Conservation (phyloP, 2,797 vertebrate species). For the Smutsia gigantea region DNA sequence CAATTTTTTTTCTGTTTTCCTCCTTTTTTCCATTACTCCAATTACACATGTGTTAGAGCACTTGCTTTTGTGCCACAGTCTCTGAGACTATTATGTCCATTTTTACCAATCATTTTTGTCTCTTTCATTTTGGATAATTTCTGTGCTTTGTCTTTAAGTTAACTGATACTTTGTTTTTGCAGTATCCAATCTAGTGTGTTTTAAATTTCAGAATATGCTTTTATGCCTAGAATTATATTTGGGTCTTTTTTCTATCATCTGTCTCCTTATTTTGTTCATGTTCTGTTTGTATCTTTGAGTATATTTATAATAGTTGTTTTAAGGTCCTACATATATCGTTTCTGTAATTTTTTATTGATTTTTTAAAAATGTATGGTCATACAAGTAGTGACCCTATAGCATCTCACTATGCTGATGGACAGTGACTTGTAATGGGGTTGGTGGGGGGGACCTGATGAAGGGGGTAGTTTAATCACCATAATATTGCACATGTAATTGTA, state of each 20-base stretch:
- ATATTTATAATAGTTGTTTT: not conserved
- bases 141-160: not conserved
- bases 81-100: not conserved
- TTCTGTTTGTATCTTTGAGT: not conserved
- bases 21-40: not conserved
- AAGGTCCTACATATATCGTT: not conserved
- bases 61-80: not conserved
- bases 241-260: not conserved
- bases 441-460: too few species aligned
- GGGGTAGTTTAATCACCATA: too few species aligned
- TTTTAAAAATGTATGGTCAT: not conserved
- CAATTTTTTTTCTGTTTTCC: not conserved
- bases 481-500: too few species aligned
- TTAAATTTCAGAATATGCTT: conserved; percentile 24
- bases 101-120: conserved; percentile 1
- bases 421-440: too few species aligned
- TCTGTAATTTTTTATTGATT: not conserved
- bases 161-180: conserved; percentile 26
- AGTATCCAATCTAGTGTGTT: not conserved
- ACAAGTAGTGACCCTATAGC: too few species aligned
- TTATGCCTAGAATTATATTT: not conserved
- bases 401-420: too few species aligned
- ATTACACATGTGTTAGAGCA: not conserved
- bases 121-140: conserved; percentile 3
- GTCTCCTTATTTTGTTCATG: not conserved